Conservation (phyloP, 2,113 vertebrate species). For the Scalopus aquaticus region DNA sequence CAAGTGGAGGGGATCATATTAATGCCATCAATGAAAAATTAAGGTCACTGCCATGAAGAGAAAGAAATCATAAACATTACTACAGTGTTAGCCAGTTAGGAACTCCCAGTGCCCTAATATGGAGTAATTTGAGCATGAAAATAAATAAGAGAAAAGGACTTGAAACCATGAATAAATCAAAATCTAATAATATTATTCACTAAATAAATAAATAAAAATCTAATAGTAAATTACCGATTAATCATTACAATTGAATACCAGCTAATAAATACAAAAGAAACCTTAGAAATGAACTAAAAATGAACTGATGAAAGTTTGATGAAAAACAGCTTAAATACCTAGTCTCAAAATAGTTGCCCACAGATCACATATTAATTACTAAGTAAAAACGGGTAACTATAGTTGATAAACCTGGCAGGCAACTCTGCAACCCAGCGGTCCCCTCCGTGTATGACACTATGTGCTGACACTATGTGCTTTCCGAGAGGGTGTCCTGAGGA, state of each 20-base stretch:
- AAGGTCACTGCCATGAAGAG: not conserved
- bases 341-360: not conserved
- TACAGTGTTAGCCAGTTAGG: not conserved
- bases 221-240: not conserved
- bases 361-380: not conserved
- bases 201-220: no score
- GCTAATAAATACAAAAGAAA: not conserved
- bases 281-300: not conserved
- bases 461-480: rapidly evolving
- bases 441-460: no score
- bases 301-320: not conserved
- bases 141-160: not conserved
- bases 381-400: not conserved
- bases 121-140: not conserved
- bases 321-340: not conserved
- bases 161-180: not conserved
- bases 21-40: not conserved
- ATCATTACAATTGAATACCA: not conserved
- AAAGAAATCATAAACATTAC: not conserved
- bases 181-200: not conserved
- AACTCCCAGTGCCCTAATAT: not conserved
- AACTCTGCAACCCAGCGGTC: not conserved
- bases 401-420: not conserved
- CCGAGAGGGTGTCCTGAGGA: no score
- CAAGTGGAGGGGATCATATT: not conserved